Conservation (phyloP, 2,888 invertebrate species). For the Pandemis corylana region DNA sequence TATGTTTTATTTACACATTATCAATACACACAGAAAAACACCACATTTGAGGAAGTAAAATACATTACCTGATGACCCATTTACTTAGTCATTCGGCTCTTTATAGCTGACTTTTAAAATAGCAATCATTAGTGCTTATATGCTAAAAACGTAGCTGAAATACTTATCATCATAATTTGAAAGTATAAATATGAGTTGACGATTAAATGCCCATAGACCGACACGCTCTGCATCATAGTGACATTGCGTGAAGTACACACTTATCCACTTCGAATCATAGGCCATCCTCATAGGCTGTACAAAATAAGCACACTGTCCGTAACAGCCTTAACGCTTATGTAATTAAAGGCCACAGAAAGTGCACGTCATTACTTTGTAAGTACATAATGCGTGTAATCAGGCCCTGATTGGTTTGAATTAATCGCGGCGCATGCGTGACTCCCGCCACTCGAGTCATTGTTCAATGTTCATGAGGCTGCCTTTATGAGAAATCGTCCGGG, state of each 20-base stretch:
- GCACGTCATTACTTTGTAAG: slow-evolving; percentile 63
- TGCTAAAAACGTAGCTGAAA: no score
- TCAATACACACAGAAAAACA: no score
- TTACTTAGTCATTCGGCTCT: background rate
- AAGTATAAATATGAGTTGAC: background rate
- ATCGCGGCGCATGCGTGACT: slow-evolving; percentile 81
- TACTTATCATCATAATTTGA: no score
- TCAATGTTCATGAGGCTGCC: slow-evolving; percentile 61
- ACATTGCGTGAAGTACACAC: slow-evolving; percentile 66
- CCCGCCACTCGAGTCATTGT: slow-evolving; percentile 73
- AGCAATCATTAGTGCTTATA: no score
- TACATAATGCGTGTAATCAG: slow-evolving; percentile 82
- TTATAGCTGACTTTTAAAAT: background rate
- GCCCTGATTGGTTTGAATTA: slow-evolving; percentile 83
- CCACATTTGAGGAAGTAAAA: no score
- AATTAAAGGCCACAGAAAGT: slow-evolving; percentile 49
- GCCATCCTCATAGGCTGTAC: slow-evolving; percentile 42
- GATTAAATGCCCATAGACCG: background rate
- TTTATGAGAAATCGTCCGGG: slow-evolving; percentile 75
- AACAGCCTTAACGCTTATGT: slow-evolving; percentile 50
- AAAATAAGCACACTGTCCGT: slow-evolving; percentile 42
- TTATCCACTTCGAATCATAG: slow-evolving; percentile 58
- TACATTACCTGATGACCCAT: no score
- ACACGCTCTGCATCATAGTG: slow-evolving; percentile 51
- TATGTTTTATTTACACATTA: no score